Base-by-base conservation (phyloP, 2,113 vertebrate species). In the Calidris pygmaea region DNA sequence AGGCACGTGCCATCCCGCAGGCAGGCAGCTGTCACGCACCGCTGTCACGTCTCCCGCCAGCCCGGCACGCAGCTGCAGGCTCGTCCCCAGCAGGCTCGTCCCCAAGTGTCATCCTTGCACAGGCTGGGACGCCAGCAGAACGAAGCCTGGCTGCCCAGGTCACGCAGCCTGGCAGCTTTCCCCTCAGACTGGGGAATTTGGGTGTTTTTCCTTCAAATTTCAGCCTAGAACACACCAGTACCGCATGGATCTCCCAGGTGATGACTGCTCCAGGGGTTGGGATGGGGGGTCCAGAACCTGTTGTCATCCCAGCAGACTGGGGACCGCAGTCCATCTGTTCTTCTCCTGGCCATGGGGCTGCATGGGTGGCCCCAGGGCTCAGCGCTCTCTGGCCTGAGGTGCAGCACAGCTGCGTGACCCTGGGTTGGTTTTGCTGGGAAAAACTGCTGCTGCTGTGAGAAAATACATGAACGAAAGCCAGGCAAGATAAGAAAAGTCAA, bases 151-250 rank as follows among this genome's bases (percentile, higher is more conserved):
- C 3, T 32, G 50, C 50, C 72, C 1, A 0, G 17, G 26, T 67
- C 86, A 68, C 2, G 1, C 65, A 92, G 80, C 62, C 71, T 18
- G 39, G 16, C 3, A n/a, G 50, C 68, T 56, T 35, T 59, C 18
- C 16, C 21, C 37, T 71, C 0, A 0, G 0, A 0, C 8, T 14
- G 56, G 3, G 10, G 35, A 7, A 26, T 24, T 8, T 5, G 4
- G 6, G 56, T 19, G 39, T 14, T 90, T 71, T 71, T 65, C 53
- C 39, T 68, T 52, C 39, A 4, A 39, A 70, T 11, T 11, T 55
- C 56, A 34, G 55, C 22, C n/a, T 68, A 30, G 21, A 58, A 32
- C 18, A 22, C 0, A 2, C 1, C 16, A 7, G 41, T 29, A 37
- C 34, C 0, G 3, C 56, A 39, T 5, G 2, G 12, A 43, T 60